Evolutionary conservation across 2,888 invertebrate species (phyloP), one percentile per base, ranked within the genome.

Genomic region (Himalopsyche kuldschensis): DNA sequence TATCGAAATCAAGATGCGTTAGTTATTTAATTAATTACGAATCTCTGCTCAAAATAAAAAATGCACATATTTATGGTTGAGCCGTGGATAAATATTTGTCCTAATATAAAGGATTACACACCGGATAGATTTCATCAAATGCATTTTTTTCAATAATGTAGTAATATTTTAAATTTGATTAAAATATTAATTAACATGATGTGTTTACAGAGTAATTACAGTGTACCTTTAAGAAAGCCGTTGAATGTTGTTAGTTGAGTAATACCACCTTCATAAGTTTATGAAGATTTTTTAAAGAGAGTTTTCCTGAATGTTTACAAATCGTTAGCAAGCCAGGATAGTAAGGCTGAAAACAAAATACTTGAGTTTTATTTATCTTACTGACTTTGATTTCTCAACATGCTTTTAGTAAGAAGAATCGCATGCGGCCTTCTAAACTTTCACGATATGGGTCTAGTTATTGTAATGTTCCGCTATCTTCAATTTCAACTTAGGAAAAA

Each of bases 391-490:
- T 69, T 69, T 27, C 69, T 69, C 69, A 24, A 69, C 69, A 69
- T 69, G 69, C 69, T 69, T 69, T 69, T 30, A 69, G 69, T 69
- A 27, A 15, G 30, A 69, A 69, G 30, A 69, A 69, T 69, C 69
- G 69, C 69, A 69, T 11, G 27, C 69, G 69, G 69, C 69, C 69
- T 69, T 69, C 69, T 69, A 69, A 69, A 69, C 69, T 69, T 69
- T 27, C 69, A 27, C 69, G 69, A 69, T 69, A 69, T 69, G 69
- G 30, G 69, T 69, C 69, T 69, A 69, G 69, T 69, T 69, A 30
- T 69, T 69, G 69, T 69, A 69, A 69, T 69, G 69, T 69, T 69
- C 69, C 69, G 69, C 69, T 69, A 69, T 69, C 69, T 69, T 69
- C 69, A 69, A 69, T 69, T 69, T 69, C 69, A 30, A 69, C 69